A percentile compares a stretch with the other conserved stretches of the same genome.
These are phyloP conservation scores for Boleophthalmus pectinirostris DNA, from an alignment of 2,113 vertebrate species.

Conservation along the genomic window DNA sequence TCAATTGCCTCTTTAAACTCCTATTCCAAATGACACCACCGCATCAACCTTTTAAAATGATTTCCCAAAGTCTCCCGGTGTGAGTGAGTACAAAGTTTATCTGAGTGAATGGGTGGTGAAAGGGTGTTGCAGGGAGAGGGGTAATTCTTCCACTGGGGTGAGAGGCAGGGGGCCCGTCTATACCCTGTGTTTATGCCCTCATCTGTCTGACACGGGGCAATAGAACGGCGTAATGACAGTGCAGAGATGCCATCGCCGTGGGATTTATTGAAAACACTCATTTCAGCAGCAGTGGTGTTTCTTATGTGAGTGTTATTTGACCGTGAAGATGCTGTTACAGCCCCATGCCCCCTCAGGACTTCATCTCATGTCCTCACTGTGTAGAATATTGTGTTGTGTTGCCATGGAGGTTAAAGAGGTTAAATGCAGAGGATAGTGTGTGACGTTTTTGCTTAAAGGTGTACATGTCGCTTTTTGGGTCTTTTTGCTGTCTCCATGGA, in stretches of 20 bases:
- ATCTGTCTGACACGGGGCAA: constrained; percentile 64
- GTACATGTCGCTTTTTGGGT: no score
- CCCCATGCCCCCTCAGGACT: not conserved
- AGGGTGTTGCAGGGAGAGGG: no score
- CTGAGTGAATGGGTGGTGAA: constrained; percentile 28
- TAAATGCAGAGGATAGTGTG: not conserved
- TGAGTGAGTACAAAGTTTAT: constrained; percentile 30
- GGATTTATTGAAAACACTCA: constrained; percentile 61
- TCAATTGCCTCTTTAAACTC: not conserved
- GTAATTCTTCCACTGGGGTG: constrained; percentile 57
- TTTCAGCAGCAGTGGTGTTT: constrained; percentile 44
- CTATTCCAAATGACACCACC: not conserved
- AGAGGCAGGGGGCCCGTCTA: constrained; percentile 60
- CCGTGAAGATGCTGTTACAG: constrained; percentile 29
- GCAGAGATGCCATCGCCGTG: constrained; percentile 60
- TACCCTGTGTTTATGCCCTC: constrained; percentile 69
- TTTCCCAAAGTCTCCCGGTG: constrained; percentile 4
- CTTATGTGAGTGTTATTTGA: constrained; percentile 58
- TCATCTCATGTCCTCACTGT: constrained; percentile 2
- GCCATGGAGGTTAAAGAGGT: constrained; percentile 31
- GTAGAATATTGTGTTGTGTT: constrained; percentile 21
- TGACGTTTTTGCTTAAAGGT: not conserved
- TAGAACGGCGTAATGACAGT: constrained; percentile 75
- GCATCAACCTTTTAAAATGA: constrained; percentile 7
- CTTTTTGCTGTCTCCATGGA: no score